These are phyloP conservation scores for Idaea aversata DNA, from an alignment of 2,888 invertebrate species.

Conservation along the genomic window DNA sequence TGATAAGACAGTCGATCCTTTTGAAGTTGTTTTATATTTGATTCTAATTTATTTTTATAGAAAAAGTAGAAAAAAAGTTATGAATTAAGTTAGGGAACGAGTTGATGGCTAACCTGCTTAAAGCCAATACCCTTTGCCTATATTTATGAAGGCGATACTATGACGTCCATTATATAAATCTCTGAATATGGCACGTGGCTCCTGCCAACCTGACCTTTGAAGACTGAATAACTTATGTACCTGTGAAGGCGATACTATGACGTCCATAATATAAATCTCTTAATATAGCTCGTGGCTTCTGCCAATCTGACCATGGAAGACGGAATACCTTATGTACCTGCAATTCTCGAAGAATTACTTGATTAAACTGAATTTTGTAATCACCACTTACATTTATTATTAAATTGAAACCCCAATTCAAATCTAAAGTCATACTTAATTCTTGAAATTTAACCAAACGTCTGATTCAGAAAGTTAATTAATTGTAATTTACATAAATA, in stretches of 20 bases:
- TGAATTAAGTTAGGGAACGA: not conserved
- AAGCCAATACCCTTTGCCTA: too few species aligned
- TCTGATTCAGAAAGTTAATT: constrained; percentile 28
- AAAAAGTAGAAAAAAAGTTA: not conserved
- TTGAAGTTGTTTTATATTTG: not conserved
- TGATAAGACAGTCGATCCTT: constrained; percentile 1
- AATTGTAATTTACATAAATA: constrained; percentile 44
- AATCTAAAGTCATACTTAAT: constrained; percentile 1
- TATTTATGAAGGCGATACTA: too few species aligned
- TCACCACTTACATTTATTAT: not conserved
- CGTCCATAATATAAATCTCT: too few species aligned
- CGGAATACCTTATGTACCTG: too few species aligned
- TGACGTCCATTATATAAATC: too few species aligned
- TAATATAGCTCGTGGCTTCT: too few species aligned
- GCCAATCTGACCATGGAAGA: too few species aligned
- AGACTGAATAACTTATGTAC: too few species aligned
- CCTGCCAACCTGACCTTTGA: too few species aligned
- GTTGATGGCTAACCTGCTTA: too few species aligned
- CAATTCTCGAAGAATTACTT: not conserved
- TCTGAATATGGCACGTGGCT: too few species aligned
- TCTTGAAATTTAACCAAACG: constrained; percentile 2
- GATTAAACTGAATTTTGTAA: not conserved
- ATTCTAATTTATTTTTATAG: not conserved
- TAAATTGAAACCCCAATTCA: not conserved
- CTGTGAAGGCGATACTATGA: too few species aligned